Evolutionary conservation across 2,797 vertebrate species (phyloP).

Genomic region (Cuniculus paca): DNA sequence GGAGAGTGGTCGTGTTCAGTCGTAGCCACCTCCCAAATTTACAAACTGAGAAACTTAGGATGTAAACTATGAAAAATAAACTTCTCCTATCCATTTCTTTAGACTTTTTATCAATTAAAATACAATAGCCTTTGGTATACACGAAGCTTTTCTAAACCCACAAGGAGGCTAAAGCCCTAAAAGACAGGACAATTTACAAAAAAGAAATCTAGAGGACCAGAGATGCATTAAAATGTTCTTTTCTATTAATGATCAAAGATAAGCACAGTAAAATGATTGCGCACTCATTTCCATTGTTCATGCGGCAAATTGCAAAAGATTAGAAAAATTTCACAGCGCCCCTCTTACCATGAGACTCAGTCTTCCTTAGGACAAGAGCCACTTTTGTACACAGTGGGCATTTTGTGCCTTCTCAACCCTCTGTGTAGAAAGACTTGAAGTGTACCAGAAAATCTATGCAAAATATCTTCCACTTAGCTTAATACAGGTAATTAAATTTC

Average conservation of each 20-base stretch:
- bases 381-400: not conserved
- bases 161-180: not conserved
- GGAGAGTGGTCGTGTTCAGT: not conserved
- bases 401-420: not conserved
- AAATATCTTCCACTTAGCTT: not conserved
- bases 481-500: conserved; percentile 6
- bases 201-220: not conserved
- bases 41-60: not conserved
- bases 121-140: not conserved
- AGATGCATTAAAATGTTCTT: not conserved
- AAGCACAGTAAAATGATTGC: not conserved
- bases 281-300: not conserved
- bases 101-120: not conserved
- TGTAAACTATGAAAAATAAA: not conserved
- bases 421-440: not conserved
- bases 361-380: not conserved
- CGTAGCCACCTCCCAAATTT: not conserved
- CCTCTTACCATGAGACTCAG: not conserved
- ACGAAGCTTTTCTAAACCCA: not conserved
- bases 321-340: not conserved
- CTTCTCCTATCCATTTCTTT: not conserved
- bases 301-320: not conserved
- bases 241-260: not conserved
- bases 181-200: not conserved
- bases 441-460: not conserved